Percentiles rank a stretch among this genome's conserved stretches.
Evolutionary conservation across 2,888 invertebrate genomes (phyloP).

Genomic region (Heliothis peltigera): DNA sequence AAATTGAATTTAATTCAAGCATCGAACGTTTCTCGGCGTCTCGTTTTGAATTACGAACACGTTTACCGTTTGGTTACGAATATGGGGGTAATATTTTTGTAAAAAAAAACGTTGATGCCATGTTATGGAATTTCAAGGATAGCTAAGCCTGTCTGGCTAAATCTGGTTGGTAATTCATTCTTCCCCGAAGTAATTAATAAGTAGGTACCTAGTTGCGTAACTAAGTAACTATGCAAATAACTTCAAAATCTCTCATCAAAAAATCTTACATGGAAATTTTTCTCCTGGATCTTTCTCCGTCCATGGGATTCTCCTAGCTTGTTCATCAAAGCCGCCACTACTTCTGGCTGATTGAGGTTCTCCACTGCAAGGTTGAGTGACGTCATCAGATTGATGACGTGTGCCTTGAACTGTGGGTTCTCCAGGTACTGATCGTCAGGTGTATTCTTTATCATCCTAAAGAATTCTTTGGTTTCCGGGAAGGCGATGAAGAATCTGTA

Average conservation of each 20-base stretch:
- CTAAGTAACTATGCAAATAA: too few species aligned
- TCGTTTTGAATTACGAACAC: slow-evolving; percentile 43
- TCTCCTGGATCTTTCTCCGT: slow-evolving; percentile 76
- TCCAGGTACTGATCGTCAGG: slow-evolving; percentile 77
- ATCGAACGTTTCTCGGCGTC: slow-evolving; percentile 25
- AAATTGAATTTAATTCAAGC: slow-evolving; percentile 52
- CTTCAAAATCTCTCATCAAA: too few species aligned
- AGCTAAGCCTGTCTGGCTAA: neutral
- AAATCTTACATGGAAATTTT: slow-evolving; percentile 80
- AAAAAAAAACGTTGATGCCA: slow-evolving; percentile 3
- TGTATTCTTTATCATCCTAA: slow-evolving; percentile 79
- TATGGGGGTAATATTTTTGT: slow-evolving; percentile 27
- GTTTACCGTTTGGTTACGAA: slow-evolving; percentile 20
- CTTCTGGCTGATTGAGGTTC: slow-evolving; percentile 82
- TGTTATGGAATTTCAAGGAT: slow-evolving; percentile 4
- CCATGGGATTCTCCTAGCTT: slow-evolving; percentile 84
- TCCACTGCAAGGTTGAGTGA: slow-evolving; percentile 80
- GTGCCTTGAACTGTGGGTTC: slow-evolving; percentile 86
- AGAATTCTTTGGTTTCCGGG: slow-evolving; percentile 83
- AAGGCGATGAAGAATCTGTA: slow-evolving; percentile 79
- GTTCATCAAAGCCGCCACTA: slow-evolving; percentile 84
- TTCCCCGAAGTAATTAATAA: too few species aligned
- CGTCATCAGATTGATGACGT: slow-evolving; percentile 86
- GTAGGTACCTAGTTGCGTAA: too few species aligned
- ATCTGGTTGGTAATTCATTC: too few species aligned